phyloP scores from a whole-genome alignment of 1,140 invertebrate genomes.

The Copidosoma floridanum region DNA sequence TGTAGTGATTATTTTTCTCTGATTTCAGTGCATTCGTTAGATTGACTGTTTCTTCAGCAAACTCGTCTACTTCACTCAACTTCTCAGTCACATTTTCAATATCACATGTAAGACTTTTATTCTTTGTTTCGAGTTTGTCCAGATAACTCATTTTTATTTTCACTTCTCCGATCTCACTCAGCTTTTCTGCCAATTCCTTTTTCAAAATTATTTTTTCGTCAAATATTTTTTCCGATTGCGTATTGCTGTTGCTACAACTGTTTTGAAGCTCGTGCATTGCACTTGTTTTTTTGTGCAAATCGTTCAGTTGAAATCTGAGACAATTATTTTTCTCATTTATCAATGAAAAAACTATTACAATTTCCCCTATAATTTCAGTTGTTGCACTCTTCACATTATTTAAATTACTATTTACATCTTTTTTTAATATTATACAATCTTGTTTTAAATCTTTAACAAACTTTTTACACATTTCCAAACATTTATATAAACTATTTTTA shows the following conservation, averaged over 20 bases:
- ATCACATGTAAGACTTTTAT: conserved; percentile 34
- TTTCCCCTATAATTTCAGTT: conserved; percentile 14
- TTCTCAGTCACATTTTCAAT: conserved; percentile 36
- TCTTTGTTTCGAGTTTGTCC: conserved; percentile 27
- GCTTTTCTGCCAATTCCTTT: conserved; percentile 42
- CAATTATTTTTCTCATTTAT: conserved; percentile 24
- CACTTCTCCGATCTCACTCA: conserved; percentile 47
- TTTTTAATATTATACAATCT: conserved; percentile 31
- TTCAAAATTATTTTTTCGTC: conserved; percentile 30
- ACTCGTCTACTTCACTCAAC: conserved; percentile 30
- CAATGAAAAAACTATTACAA: conserved; percentile 2
- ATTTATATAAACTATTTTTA: conserved; percentile 33
- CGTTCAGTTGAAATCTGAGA: conserved; percentile 2
- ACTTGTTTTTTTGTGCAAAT: conserved; percentile 34
- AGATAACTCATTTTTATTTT: conserved; percentile 38
- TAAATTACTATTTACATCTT: conserved; percentile 17
- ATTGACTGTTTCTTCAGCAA: conserved; percentile 19
- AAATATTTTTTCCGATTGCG: conserved; percentile 47
- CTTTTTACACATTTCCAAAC: conserved; percentile 34
- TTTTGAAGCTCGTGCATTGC: conserved; percentile 46
- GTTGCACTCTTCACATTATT: conserved; percentile 6
- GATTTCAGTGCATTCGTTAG: conserved; percentile 23
- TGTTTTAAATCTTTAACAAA: conserved; percentile 26
- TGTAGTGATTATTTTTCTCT: conserved; percentile 20
- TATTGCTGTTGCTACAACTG: background rate